Evolutionary conservation across 1,140 invertebrate genomes (phyloP).

Genomic region (Dysdera silvatica): DNA sequence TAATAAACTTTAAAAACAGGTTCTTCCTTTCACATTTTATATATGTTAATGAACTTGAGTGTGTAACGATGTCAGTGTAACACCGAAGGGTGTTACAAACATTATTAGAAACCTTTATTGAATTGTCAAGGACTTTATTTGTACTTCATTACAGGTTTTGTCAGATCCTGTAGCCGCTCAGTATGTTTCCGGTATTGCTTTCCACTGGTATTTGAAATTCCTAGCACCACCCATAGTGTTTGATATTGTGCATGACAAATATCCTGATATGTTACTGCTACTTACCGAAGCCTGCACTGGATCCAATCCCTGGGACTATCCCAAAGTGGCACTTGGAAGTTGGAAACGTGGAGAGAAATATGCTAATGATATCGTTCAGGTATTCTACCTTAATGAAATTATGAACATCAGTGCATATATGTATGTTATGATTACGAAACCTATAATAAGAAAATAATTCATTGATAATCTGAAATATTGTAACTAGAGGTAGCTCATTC

Average conservation of each 20-base stretch:
- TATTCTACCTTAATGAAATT: not conserved
- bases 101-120: no score
- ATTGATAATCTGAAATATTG: not conserved
- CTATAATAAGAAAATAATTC: not conserved
- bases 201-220: slow-evolving; percentile 69
- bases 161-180: slow-evolving; percentile 49
- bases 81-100: no score
- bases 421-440: not conserved
- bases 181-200: slow-evolving; percentile 71
- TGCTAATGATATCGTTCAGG: slow-evolving; percentile 57
- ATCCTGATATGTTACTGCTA: slow-evolving; percentile 64
- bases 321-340: slow-evolving; percentile 48
- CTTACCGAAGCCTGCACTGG: slow-evolving; percentile 68
- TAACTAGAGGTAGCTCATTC: not conserved
- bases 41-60: no score
- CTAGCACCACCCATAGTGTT: slow-evolving; percentile 50
- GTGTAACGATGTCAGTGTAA: no score
- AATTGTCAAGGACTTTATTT: no score
- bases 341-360: slow-evolving; percentile 66
- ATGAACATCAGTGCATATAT: not conserved
- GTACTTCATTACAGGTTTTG: slow-evolving; percentile 44
- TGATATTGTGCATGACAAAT: slow-evolving; percentile 48
- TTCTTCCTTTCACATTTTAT: no score
- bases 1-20: no score
- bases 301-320: slow-evolving; percentile 31